A percentile compares a stretch with the other conserved stretches of the same genome.
These are phyloP conservation scores for Varroa destructor DNA, from an alignment of 1,140 invertebrate genomes.

Conservation along the genomic window DNA sequence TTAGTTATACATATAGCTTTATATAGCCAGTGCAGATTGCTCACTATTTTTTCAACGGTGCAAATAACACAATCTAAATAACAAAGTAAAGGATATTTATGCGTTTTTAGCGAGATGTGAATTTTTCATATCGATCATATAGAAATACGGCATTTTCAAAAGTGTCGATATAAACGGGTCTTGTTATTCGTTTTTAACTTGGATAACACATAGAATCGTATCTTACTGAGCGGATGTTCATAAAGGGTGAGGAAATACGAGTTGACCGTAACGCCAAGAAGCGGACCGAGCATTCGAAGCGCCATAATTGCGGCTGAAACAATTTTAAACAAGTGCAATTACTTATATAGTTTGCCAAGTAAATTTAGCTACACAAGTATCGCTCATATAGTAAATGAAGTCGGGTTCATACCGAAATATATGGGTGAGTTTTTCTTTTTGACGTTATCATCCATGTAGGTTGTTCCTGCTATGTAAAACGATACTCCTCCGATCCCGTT, in stretches of 20 bases:
- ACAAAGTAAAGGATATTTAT: too few relatives aligned
- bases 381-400: not conserved
- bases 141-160: too few relatives aligned
- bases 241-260: constrained; percentile 34
- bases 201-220: too few relatives aligned
- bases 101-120: too few relatives aligned
- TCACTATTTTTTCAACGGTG: too few relatives aligned
- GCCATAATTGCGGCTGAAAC: constrained; percentile 32
- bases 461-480: constrained; percentile 12
- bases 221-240: constrained; percentile 35
- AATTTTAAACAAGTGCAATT: not conserved
- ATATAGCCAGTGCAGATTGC: too few relatives aligned
- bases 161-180: too few relatives aligned
- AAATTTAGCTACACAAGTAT: too few relatives aligned
- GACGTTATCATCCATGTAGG: constrained; percentile 33
- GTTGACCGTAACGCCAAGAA: constrained; percentile 34
- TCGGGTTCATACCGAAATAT: constrained; percentile 30
- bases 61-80: too few relatives aligned
- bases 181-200: too few relatives aligned
- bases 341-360: not conserved
- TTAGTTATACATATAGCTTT: too few relatives aligned
- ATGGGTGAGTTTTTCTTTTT: constrained; percentile 34
- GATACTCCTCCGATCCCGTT: constrained; percentile 20
- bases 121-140: too few relatives aligned
- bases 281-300: constrained; percentile 35